These are phyloP conservation scores for Psephotus haematonotus DNA, from an alignment of 2,113 vertebrate species.

Conservation along the genomic window DNA sequence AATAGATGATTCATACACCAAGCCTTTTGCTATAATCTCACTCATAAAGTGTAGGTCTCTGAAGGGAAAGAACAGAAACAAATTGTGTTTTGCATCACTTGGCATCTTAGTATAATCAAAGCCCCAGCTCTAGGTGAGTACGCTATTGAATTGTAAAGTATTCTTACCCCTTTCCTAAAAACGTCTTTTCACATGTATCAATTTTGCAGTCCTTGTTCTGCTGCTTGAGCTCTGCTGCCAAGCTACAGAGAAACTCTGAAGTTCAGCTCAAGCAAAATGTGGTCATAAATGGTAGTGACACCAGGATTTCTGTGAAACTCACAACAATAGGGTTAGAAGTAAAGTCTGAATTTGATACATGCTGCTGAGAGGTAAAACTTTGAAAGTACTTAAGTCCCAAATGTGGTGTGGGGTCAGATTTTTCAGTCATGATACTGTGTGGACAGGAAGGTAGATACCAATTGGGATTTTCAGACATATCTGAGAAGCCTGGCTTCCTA, in stretches of 20 bases:
- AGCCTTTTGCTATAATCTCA: neutral
- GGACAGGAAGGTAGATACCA: neutral
- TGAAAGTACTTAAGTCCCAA: neutral
- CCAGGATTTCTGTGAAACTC: neutral
- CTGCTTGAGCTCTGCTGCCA: neutral
- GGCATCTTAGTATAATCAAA: conserved; percentile 15
- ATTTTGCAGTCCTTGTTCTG: neutral
- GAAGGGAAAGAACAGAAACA: neutral
- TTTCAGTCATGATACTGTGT: neutral
- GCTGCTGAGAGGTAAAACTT: neutral
- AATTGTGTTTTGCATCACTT: neutral
- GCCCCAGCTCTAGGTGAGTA: neutral
- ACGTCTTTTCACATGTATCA: neutral
- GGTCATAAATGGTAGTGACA: neutral
- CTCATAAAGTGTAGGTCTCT: neutral
- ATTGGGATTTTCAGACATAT: neutral
- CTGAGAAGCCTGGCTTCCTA: neutral
- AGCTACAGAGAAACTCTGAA: neutral
- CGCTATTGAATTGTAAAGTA: neutral
- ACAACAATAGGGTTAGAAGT: neutral
- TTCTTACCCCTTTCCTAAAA: neutral
- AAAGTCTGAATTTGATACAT: neutral
- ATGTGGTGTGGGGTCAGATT: neutral
- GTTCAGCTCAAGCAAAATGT: neutral
- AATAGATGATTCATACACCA: neutral